phyloP scores from a whole-genome alignment of 2,888 invertebrate genomes.

The Asteroscopus sphinx region DNA sequence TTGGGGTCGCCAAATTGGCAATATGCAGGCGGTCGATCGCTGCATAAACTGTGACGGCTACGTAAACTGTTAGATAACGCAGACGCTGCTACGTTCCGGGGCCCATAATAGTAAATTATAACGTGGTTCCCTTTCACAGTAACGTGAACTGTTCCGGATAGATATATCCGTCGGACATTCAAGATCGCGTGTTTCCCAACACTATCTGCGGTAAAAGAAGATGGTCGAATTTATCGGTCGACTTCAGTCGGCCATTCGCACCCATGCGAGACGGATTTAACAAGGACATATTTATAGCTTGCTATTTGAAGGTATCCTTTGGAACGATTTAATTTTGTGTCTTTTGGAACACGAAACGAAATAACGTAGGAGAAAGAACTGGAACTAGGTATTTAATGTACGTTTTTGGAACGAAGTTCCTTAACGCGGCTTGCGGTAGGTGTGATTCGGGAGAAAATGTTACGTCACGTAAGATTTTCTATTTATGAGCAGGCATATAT shows the following conservation, averaged over 20 bases:
- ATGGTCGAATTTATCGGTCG: conserved; percentile 44
- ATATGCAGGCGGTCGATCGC: conserved; percentile 37
- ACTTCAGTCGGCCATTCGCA: conserved; percentile 26
- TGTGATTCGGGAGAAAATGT: too few relatives aligned
- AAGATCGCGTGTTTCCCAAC: conserved; percentile 50
- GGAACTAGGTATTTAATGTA: too few relatives aligned
- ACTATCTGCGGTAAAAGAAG: conserved; percentile 40
- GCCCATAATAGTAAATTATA: conserved; percentile 43
- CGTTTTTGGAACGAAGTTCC: too few relatives aligned
- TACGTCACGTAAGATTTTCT: too few relatives aligned
- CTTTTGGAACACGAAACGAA: conserved; percentile 3
- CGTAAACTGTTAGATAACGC: conserved; percentile 45
- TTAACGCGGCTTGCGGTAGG: too few relatives aligned
- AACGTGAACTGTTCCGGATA: conserved; percentile 40
- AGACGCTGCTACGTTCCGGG: conserved; percentile 33
- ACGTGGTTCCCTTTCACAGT: conserved; percentile 41
- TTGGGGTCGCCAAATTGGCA: conserved; percentile 27
- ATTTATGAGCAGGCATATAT: too few relatives aligned
- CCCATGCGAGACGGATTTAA: conserved; percentile 28
- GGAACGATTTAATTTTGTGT: conserved; percentile 23
- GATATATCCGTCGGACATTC: conserved; percentile 36
- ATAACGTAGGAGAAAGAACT: too few relatives aligned
- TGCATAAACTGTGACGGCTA: conserved; percentile 24
- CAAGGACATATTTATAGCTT: conserved; percentile 49
- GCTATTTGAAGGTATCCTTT: conserved; percentile 31